Evolutionary conservation across 2,113 vertebrate species (phyloP), one percentile per base, ranked within the genome.

Genomic region (Sphaerodactylus townsendi): DNA sequence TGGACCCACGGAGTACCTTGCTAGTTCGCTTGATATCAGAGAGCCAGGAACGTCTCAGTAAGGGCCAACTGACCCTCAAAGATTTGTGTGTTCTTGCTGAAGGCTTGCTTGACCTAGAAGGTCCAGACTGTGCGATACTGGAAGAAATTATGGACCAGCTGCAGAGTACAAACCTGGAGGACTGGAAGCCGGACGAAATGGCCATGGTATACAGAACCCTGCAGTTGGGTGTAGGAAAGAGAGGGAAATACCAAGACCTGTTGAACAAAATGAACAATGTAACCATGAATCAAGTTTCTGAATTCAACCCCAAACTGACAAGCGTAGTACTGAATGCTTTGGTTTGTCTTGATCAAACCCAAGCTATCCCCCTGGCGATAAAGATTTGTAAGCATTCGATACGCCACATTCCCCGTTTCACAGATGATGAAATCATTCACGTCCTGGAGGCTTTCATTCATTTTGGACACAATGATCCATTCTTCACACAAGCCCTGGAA

Each of bases 371-470:
- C 19, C 95, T 99, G 69, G 94, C 98, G 14, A 96, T 96, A 90
- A 96, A 88, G 11, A 88, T 99, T 25, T 97, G 97, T 77, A 98
- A 96, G 78, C 94, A 95, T 68, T 96, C 95, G 0, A 96, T 96
- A 28, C 92, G 92, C 4, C 94, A 97, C 2, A 78, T 98, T 14
- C 93, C 95, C 0, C 87, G 44, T 81, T 98, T 99, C 89, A 96
- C 94, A 0, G 94, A 94, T 17, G 90, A 96, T 23, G 97, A 99
- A 87, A 95, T 99, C 17, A 64, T 91, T 0, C 66, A 84, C 0
- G 97, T 99, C 28, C 87, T 99, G 35, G 96, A 93, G 19, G 98
- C 97, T 0, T 95, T 98, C 0, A 95, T 96, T 2, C 94, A 97
- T 90, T 99, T 98, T 48, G 97, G 97, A 71, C 94, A 97, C 87